A percentile compares a stretch with the other conserved stretches of the same genome.
phyloP scores from a whole-genome alignment of 2,888 invertebrate species.

The Flexamia atlantica region DNA sequence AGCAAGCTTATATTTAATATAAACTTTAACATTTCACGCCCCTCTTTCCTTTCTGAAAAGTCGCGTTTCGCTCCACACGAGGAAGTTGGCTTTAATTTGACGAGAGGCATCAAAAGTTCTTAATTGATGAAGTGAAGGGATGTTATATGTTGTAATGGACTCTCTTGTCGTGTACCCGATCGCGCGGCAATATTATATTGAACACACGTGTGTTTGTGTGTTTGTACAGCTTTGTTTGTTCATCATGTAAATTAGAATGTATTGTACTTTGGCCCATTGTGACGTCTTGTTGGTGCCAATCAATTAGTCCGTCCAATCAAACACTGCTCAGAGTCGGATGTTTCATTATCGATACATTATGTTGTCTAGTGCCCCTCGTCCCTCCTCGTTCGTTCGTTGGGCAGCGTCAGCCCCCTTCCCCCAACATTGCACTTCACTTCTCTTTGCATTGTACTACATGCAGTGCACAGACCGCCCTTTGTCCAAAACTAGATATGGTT shows the following conservation, averaged over 20 bases:
- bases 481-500: neutral
- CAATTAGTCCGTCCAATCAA: conserved; percentile 59
- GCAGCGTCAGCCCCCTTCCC: neutral
- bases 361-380: conserved; percentile 51
- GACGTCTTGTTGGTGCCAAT: conserved; percentile 57
- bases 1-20: conserved; percentile 8
- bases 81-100: conserved; percentile 20
- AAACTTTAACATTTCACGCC: conserved; percentile 29
- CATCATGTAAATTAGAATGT: conserved; percentile 60
- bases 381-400: conserved; percentile 31
- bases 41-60: neutral
- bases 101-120: conserved; percentile 26
- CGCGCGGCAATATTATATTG: conserved; percentile 51
- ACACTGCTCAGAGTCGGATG: conserved; percentile 50
- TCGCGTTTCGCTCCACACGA: neutral
- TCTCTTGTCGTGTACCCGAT: conserved; percentile 18
- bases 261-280: conserved; percentile 58
- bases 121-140: conserved; percentile 43
- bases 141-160: conserved; percentile 52
- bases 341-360: conserved; percentile 60
- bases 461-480: neutral
- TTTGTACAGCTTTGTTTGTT: conserved; percentile 50
- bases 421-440: neutral
- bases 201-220: conserved; percentile 53
- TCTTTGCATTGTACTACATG: conserved; percentile 34